Evolutionary conservation across 2,797 vertebrate genomes (phyloP).

Genomic region (Channa striata): DNA sequence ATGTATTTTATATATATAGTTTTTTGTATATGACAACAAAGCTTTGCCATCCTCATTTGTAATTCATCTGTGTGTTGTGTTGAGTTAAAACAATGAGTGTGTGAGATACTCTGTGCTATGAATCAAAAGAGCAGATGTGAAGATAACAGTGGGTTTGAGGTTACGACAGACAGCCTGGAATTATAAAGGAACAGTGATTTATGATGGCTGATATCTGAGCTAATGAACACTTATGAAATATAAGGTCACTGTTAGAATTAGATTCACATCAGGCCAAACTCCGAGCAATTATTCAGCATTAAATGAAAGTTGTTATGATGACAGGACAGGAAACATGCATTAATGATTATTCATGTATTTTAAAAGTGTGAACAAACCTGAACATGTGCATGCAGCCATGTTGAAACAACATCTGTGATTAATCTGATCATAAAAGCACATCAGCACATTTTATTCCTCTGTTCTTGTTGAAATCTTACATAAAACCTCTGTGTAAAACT

Average conservation of each 20-base stretch:
- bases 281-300: neutral
- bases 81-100: neutral
- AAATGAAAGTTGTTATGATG: neutral
- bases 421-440: too few relatives aligned
- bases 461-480: too few relatives aligned
- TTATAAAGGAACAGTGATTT: constrained; percentile 13
- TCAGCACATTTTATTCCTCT: too few relatives aligned
- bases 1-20: too few relatives aligned
- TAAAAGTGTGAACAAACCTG: neutral
- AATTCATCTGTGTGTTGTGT: neutral
- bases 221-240: constrained; percentile 13
- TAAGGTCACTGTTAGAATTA: constrained; percentile 16
- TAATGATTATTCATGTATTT: neutral
- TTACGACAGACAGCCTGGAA: neutral
- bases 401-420: neutral
- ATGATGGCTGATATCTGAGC: constrained; percentile 13
- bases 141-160: constrained; percentile 8
- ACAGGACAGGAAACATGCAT: neutral
- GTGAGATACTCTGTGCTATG: constrained; percentile 1
- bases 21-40: neutral
- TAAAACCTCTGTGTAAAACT: too few relatives aligned
- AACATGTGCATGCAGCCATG: neutral
- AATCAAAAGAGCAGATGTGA: constrained; percentile 6
- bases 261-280: neutral
- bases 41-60: neutral